Evolutionary conservation across 2,113 vertebrate species (phyloP).

Genomic region (Phrynocephalus versicolor): DNA sequence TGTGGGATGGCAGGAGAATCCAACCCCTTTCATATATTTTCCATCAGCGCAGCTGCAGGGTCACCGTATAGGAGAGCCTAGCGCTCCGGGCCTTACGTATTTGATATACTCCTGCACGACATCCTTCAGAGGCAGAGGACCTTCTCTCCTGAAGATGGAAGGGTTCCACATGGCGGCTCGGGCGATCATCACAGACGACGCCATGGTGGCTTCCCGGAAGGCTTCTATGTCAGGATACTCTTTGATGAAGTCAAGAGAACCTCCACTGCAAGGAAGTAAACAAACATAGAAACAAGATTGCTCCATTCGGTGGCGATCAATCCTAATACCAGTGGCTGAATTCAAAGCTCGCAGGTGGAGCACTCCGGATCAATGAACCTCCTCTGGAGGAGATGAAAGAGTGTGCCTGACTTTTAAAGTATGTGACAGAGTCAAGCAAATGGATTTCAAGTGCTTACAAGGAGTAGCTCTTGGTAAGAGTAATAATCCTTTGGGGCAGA

Average conservation of each 20-base stretch:
- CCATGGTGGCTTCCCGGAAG: conserved; percentile 80
- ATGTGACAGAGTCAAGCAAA: too few relatives aligned
- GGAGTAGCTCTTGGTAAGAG: too few relatives aligned
- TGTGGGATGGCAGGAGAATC: too few relatives aligned
- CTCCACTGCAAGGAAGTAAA: conserved; percentile 77
- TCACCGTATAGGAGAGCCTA: not conserved
- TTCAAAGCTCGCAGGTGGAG: not conserved
- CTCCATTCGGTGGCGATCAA: not conserved
- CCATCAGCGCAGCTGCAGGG: not conserved
- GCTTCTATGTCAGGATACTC: conserved; percentile 79
- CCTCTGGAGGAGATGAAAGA: not conserved
- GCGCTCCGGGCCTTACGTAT: conserved; percentile 79
- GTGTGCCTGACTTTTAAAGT: not conserved
- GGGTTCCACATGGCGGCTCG: conserved; percentile 98
- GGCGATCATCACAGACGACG: conserved; percentile 94
- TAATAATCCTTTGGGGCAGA: too few relatives aligned
- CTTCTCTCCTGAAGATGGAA: conserved; percentile 86
- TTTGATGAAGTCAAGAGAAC: conserved; percentile 91
- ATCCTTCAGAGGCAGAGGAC: conserved; percentile 80
- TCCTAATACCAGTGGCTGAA: not conserved
- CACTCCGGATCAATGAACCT: not conserved
- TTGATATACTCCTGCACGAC: conserved; percentile 91
- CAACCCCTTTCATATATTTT: not conserved
- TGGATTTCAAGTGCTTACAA: too few relatives aligned
- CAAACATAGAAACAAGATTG: conserved; percentile 49